Base-by-base conservation (phyloP, 2,888 invertebrate species). In the Drosophila diplacantha region DNA sequence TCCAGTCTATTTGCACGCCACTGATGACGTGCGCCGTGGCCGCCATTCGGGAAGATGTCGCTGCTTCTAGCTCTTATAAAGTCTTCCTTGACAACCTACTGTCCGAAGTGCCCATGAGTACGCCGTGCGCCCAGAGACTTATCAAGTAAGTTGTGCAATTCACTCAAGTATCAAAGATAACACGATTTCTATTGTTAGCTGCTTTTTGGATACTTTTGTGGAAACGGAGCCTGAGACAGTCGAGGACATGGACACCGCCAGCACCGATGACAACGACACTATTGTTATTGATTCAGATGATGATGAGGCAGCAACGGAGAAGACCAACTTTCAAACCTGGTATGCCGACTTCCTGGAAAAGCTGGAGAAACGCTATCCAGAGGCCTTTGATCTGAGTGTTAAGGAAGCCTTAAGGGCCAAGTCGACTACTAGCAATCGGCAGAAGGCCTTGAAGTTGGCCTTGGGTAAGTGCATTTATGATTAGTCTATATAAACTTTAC, bases 341-440 rank as follows among this genome's bases (percentile, higher is more conserved):
- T 92, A 91, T 72, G 90, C 90, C 0, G 73, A 87, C 18, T 89
- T 92, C 31, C 77, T 94, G 0, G 90, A 90, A 63, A 90, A 88
- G 24, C 85, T 95, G 3, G 95, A 95, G 86, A 89, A 87, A 5
- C 92, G 92, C 72, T 95, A 95, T 85, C 93, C 95, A 0, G 89
- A 89, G 1, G 91, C 90, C 12, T 95, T 95, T 83, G 95, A 95
- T 79, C 88, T 89, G 47, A 91, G 92, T 41, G 89, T 94, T 0
- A 92, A 92, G 74, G 89, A 89, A 16, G 89, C 92, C 24, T 90
- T 92, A 0, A 69, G 54, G 5, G 20, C 86, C 87, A 89, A 65
- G 18, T 34, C 56, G 12, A 69, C 54, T 3, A 65, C 68, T 2
- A 60, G 51, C 46, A 83, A 80, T 69, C 82, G 89, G 41, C 84